phyloP scores from a whole-genome alignment of 2,888 invertebrate species.

The Cistogaster globosa region DNA sequence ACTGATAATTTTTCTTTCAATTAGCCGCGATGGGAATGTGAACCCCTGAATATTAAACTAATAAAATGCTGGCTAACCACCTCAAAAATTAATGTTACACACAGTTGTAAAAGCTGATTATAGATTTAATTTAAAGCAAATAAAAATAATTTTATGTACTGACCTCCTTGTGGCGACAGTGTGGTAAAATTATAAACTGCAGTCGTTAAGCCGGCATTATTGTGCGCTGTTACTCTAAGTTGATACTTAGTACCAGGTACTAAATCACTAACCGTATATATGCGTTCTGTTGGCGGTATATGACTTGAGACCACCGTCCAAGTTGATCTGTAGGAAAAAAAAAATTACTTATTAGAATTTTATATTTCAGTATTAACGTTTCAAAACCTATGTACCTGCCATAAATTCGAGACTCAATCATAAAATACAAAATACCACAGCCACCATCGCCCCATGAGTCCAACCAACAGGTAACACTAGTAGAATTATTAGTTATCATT shows the following conservation, averaged over 20 bases:
- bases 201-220: conserved; percentile 93
- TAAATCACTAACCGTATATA: conserved; percentile 90
- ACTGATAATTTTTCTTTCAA: no score
- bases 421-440: conserved; percentile 93
- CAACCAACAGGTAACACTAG: conserved; percentile 93
- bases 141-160: conserved; percentile 77
- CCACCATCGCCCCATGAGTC: conserved; percentile 95
- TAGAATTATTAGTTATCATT: conserved; percentile 92
- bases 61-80: no score
- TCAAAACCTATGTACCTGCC: conserved; percentile 75
- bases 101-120: no score
- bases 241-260: conserved; percentile 89
- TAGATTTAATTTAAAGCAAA: no score
- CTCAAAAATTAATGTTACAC: no score
- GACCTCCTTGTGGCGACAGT: conserved; percentile 89
- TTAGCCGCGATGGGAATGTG: no score
- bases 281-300: conserved; percentile 91
- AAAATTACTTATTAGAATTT: background rate
- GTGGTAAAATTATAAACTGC: conserved; percentile 94
- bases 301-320: conserved; percentile 93
- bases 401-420: conserved; percentile 89
- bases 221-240: conserved; percentile 90
- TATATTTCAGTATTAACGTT: background rate
- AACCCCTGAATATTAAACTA: no score
- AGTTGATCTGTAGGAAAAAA: conserved; percentile 81